Conservation (phyloP, 2,888 invertebrate genomes). For the Strigamia maritima region DNA sequence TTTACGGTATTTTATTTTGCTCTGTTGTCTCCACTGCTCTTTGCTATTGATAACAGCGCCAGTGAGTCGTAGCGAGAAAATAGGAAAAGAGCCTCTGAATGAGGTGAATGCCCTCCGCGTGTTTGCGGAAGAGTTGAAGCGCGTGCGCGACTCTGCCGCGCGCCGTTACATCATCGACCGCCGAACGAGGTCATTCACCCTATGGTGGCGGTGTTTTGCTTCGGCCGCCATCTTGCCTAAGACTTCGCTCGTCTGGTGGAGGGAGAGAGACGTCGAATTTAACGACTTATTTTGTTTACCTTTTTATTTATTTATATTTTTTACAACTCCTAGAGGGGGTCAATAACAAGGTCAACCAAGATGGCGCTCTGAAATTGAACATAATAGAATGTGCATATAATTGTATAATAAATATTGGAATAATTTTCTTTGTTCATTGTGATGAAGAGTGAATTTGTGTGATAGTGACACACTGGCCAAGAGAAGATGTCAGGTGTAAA, state of each 20-base stretch:
- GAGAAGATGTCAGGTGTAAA: constrained; percentile 31
- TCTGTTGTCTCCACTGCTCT: too few species aligned
- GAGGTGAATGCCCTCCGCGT: constrained; percentile 30
- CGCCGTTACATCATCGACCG: constrained; percentile 34
- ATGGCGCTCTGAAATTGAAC: neutral
- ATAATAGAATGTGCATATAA: neutral
- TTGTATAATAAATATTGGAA: neutral
- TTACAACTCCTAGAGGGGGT: neutral
- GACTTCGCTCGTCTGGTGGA: neutral
- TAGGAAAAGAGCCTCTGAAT: neutral
- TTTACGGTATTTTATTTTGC: too few species aligned
- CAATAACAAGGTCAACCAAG: neutral
- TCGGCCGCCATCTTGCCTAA: neutral
- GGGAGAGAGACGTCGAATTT: neutral
- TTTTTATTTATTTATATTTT: constrained; percentile 6
- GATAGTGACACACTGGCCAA: constrained; percentile 31
- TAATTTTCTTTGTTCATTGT: constrained; percentile 12
- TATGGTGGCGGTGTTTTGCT: neutral
- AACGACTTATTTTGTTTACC: constrained; percentile 10
- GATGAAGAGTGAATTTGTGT: constrained; percentile 31
- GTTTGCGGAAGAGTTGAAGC: constrained; percentile 31
- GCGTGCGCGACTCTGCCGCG: constrained; percentile 31
- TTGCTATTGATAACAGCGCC: neutral
- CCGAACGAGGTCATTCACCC: constrained; percentile 32
- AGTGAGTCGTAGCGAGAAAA: neutral